phyloP scores from a whole-genome alignment of 2,113 vertebrate genomes.

The Gallinago paraguaiae region DNA sequence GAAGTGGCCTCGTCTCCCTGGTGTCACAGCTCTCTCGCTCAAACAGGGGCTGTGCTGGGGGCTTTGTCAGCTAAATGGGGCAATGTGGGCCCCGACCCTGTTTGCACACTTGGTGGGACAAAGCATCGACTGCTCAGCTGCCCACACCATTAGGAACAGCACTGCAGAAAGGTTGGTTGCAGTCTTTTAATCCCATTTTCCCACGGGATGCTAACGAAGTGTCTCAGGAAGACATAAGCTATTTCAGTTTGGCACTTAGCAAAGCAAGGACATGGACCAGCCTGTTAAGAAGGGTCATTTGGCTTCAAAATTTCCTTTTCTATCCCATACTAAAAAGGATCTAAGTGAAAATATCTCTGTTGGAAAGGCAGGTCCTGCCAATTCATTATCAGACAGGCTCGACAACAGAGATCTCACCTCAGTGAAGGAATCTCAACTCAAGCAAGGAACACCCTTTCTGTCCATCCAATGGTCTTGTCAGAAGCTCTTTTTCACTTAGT shows the following conservation, averaged over 20 bases:
- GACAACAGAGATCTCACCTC: background rate
- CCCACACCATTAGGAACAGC: fast-evolving
- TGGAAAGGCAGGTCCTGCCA: background rate
- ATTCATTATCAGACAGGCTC: background rate
- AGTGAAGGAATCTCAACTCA: background rate
- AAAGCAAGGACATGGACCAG: background rate
- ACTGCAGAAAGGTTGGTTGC: background rate
- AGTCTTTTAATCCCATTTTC: background rate
- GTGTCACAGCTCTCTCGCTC: background rate
- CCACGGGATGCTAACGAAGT: background rate
- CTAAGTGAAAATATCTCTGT: background rate
- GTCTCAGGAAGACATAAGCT: background rate
- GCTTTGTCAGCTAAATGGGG: background rate
- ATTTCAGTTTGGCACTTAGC: background rate
- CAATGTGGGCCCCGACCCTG: background rate
- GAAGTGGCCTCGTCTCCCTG: background rate
- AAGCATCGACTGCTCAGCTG: background rate
- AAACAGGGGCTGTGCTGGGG: background rate
- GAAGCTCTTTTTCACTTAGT: background rate
- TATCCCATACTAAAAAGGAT: background rate
- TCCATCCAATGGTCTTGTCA: background rate
- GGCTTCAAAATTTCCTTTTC: background rate
- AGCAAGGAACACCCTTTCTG: background rate
- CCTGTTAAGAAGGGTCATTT: background rate
- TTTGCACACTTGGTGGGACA: background rate